phyloP scores from a whole-genome alignment of 2,797 vertebrate genomes.

The Onychomys arenicola region DNA sequence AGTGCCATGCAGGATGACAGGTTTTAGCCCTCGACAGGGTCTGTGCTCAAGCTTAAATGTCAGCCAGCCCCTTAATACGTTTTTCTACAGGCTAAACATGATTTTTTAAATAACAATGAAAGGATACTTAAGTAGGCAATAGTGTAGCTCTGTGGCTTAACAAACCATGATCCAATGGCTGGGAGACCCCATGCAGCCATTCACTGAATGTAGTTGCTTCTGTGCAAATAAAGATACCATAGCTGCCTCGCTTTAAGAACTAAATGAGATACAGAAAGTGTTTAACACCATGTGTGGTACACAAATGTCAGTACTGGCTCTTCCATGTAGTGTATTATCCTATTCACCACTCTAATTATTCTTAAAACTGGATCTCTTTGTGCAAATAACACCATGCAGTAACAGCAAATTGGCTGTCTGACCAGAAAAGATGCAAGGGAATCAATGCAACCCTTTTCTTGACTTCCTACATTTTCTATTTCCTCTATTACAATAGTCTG shows the following conservation, averaged over 20 bases:
- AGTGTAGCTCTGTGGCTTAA: background rate
- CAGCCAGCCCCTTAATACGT: background rate
- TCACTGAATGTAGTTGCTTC: background rate
- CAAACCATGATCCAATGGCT: background rate
- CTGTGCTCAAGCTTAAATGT: background rate
- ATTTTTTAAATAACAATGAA: background rate
- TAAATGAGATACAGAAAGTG: background rate
- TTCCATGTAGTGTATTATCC: background rate
- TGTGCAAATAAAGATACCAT: background rate
- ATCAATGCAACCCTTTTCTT: background rate
- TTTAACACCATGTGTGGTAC: background rate
- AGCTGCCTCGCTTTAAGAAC: background rate
- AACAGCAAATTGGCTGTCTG: background rate
- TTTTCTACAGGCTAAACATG: background rate
- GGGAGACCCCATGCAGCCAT: background rate
- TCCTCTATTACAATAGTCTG: background rate
- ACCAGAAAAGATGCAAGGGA: background rate
- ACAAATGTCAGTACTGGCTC: background rate
- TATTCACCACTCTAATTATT: background rate
- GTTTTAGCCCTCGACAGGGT: background rate
- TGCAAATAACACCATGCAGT: background rate
- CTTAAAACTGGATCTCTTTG: background rate
- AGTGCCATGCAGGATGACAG: background rate
- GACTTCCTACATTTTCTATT: background rate
- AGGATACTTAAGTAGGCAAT: background rate